Percentiles rank a stretch among this genome's conserved stretches.
These are phyloP conservation scores for Pteronotus mesoamericanus DNA, from an alignment of 2,797 vertebrate genomes.

Conservation along the genomic window DNA sequence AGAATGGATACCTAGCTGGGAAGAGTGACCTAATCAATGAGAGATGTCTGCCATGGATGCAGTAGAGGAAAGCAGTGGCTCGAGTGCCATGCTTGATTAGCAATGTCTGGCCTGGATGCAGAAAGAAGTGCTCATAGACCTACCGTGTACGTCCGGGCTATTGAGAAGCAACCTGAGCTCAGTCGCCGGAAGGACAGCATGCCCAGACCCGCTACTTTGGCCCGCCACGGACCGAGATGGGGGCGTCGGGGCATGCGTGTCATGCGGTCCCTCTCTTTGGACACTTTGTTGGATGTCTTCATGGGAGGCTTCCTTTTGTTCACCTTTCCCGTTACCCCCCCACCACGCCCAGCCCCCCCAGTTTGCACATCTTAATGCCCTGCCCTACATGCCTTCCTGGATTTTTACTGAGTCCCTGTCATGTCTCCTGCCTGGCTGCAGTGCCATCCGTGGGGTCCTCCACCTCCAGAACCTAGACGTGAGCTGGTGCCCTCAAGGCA, in stretches of 20 bases:
- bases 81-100: background rate
- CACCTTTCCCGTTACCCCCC: background rate
- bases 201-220: background rate
- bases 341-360: background rate
- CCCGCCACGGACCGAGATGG: background rate
- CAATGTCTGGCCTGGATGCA: background rate
- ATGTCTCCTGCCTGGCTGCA: background rate
- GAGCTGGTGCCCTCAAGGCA: background rate
- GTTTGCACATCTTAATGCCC: background rate
- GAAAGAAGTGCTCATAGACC: background rate
- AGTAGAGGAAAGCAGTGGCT: accelerated
- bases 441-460: background rate
- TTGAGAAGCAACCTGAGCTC: background rate
- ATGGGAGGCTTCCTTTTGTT: background rate
- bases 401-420: background rate
- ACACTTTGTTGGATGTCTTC: background rate
- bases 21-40: background rate
- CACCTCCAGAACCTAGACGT: background rate
- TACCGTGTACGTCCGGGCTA: background rate
- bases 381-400: background rate
- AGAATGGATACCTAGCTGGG: background rate
- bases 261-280: background rate
- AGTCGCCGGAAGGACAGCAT: background rate
- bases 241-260: background rate
- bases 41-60: background rate